Evolutionary conservation across 2,113 vertebrate species (phyloP).

Genomic region (Trachemys scripta): DNA sequence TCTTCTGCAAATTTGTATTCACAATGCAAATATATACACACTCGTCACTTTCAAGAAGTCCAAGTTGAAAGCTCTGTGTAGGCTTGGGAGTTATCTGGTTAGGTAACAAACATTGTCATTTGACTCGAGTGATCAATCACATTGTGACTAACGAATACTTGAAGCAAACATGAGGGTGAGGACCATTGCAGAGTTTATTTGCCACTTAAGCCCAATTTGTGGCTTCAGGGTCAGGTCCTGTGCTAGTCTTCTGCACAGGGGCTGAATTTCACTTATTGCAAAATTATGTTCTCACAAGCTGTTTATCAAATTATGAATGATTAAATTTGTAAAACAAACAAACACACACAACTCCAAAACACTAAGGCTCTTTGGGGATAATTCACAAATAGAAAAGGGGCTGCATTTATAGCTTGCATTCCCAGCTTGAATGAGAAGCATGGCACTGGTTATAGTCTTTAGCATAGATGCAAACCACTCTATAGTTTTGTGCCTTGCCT

Average conservation of each 20-base stretch:
- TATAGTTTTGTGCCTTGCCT: neutral
- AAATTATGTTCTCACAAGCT: neutral
- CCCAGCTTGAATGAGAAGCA: neutral
- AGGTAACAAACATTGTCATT: neutral
- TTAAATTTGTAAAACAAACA: neutral
- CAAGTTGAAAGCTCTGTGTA: neutral
- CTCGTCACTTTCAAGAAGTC: neutral
- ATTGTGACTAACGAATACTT: constrained; percentile 23
- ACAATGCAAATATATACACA: neutral
- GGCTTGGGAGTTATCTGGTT: neutral
- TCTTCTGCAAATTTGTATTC: neutral
- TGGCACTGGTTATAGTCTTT: neutral
- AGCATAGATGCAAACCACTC: neutral
- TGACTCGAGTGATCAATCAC: neutral
- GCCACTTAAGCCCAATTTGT: neutral
- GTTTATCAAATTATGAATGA: neutral
- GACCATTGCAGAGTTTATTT: neutral
- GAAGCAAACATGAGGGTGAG: constrained; percentile 3
- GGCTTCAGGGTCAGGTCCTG: neutral
- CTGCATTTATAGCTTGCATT: neutral
- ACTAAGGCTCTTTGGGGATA: neutral
- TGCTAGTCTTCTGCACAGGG: neutral
- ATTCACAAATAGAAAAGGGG: neutral
- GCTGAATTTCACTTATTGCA: neutral
- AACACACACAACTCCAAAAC: neutral